Evolutionary conservation across 2,113 vertebrate species (phyloP).

Genomic region (Hemichromis elongatus): DNA sequence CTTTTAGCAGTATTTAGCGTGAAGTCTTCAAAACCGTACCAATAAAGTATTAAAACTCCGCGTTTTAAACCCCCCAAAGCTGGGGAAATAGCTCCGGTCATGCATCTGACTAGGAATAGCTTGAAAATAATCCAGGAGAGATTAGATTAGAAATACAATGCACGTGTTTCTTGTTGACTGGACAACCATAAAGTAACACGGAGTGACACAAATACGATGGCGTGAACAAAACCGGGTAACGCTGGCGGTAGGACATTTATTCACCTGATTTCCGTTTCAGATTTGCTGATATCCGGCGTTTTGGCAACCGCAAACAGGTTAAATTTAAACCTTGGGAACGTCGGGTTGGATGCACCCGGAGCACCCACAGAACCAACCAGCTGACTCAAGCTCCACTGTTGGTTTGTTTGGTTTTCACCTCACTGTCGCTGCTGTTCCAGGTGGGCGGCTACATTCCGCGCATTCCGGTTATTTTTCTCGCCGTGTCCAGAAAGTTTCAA

Average conservation of each 20-base stretch:
- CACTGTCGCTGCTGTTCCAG: neutral
- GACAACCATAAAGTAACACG: constrained; percentile 57
- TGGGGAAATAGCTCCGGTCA: neutral
- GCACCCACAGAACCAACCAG: neutral
- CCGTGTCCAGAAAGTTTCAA: accelerated
- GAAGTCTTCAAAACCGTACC: neutral
- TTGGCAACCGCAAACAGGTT: neutral
- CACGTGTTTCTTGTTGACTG: constrained; percentile 40
- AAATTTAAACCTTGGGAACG: neutral
- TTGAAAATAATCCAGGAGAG: constrained; percentile 38
- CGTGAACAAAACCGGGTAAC: neutral
- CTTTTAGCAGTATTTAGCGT: neutral
- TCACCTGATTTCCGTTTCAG: constrained; percentile 36
- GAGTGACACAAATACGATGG: constrained; percentile 14
- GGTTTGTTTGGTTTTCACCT: neutral
- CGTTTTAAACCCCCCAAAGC: neutral
- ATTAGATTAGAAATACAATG: constrained; percentile 47
- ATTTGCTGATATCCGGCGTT: neutral
- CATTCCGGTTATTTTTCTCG: neutral
- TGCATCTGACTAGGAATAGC: neutral
- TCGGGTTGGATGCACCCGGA: neutral
- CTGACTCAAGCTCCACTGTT: neutral
- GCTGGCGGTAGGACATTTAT: neutral
- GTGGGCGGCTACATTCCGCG: neutral
- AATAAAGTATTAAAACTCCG: neutral